Conservation (phyloP, 53 echinoderm and acorn worm species). For the Henricia sp. region DNA sequence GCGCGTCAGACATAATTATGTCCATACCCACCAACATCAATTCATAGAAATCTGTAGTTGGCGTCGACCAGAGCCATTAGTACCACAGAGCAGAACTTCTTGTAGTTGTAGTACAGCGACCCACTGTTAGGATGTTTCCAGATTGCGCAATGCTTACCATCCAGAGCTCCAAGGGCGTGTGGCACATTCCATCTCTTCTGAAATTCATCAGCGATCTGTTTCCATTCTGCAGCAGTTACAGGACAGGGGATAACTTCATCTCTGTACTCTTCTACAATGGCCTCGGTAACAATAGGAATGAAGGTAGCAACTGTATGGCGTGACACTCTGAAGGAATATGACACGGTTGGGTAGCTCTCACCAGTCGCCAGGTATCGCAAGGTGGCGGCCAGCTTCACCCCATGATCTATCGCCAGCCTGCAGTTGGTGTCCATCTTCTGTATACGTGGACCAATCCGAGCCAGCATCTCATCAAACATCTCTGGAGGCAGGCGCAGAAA, state of each 20-base stretch:
- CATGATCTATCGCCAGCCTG: background rate
- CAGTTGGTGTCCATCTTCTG: background rate
- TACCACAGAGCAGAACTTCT: conserved; percentile 27
- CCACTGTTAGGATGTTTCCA: background rate
- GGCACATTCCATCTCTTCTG: background rate
- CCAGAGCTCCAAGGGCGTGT: background rate
- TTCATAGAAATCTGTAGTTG: conserved; percentile 1
- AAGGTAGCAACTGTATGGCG: conserved; percentile 44
- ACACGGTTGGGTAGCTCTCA: background rate
- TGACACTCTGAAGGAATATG: conserved; percentile 36
- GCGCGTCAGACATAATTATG: background rate
- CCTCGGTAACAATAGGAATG: conserved; percentile 34
- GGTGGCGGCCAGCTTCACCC: background rate
- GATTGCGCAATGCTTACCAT: background rate
- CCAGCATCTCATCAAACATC: background rate
- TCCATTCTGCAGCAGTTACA: background rate
- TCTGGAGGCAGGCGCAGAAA: conserved; percentile 32
- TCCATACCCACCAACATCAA: conserved; percentile 11
- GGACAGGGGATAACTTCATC: background rate
- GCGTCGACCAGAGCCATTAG: conserved; percentile 11
- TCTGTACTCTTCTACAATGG: background rate
- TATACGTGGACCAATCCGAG: background rate
- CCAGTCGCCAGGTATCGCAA: background rate
- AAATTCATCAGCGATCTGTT: background rate
- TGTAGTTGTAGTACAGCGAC: conserved; percentile 34